Evolutionary conservation across 1,140 invertebrate species (phyloP).

Genomic region (Brachionus rotundiformis): DNA sequence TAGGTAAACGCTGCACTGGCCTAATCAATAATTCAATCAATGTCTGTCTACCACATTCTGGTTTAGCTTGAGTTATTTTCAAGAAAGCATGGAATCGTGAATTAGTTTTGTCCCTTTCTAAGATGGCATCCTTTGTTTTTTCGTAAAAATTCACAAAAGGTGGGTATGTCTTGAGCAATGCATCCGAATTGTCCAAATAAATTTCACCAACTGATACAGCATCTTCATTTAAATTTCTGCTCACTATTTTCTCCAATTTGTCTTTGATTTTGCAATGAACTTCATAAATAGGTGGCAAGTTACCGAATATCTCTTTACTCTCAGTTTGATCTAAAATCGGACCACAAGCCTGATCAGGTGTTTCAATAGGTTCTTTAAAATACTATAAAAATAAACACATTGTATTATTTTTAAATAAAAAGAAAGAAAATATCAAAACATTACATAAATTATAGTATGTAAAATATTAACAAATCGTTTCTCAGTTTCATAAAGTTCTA

Average conservation of each 20-base stretch:
- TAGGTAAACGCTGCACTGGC: constrained; percentile 91
- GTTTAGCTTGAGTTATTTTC: constrained; percentile 72
- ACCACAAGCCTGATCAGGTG: constrained; percentile 74
- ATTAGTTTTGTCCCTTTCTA: constrained; percentile 83
- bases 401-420: constrained; percentile 8
- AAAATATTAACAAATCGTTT: constrained; percentile 93
- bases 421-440: constrained; percentile 52
- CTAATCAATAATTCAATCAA: constrained; percentile 90
- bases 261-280: constrained; percentile 82
- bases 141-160: constrained; percentile 97
- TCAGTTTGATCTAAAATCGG: constrained; percentile 84
- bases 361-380: constrained; percentile 88
- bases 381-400: constrained; percentile 68
- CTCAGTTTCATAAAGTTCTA: constrained; percentile 91
- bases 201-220: constrained; percentile 77
- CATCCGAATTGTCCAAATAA: constrained; percentile 76
- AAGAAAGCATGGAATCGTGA: constrained; percentile 94
- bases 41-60: constrained; percentile 90
- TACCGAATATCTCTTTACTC: constrained; percentile 92
- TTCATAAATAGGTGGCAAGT: constrained; percentile 88
- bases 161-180: constrained; percentile 82
- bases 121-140: constrained; percentile 87
- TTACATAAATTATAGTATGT: constrained; percentile 82
- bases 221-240: constrained; percentile 75
- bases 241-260: constrained; percentile 71